Percentiles rank a stretch among this genome's conserved stretches.
These are phyloP conservation scores for Paratrypauchen microcephalus DNA, from an alignment of 2,797 vertebrate genomes.

Conservation along the genomic window DNA sequence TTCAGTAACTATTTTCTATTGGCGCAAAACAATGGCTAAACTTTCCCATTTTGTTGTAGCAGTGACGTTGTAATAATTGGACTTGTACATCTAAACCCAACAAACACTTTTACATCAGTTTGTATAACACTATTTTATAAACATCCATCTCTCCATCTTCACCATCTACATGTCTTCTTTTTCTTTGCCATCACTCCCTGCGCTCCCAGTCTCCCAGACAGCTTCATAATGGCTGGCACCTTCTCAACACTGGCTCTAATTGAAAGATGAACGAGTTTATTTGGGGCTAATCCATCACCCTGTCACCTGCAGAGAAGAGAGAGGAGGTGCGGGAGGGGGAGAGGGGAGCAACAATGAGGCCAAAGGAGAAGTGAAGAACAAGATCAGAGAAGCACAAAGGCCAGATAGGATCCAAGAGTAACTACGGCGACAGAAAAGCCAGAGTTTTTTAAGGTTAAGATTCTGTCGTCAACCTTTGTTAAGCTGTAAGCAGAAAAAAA, in stretches of 20 bases:
- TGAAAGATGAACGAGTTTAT: slow-evolving; percentile 82
- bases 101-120: slow-evolving; percentile 32
- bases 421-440: slow-evolving; percentile 18
- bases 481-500: slow-evolving; percentile 18
- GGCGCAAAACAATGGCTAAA: slow-evolving; percentile 31
- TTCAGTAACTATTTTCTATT: slow-evolving; percentile 8
- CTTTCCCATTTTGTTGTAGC: slow-evolving; percentile 38
- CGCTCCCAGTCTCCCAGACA: slow-evolving; percentile 62
- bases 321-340: slow-evolving; percentile 20
- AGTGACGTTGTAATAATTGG: slow-evolving; percentile 66
- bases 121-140: slow-evolving; percentile 35
- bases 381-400: slow-evolving; percentile 31
- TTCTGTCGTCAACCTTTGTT: slow-evolving; percentile 26
- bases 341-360: slow-evolving; percentile 28
- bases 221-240: slow-evolving; percentile 78
- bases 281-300: slow-evolving; percentile 80
- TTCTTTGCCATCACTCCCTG: slow-evolving; percentile 53
- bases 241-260: slow-evolving; percentile 76
- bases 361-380: slow-evolving; percentile 27
- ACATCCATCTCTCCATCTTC: slow-evolving; percentile 32
- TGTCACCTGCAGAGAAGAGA: slow-evolving; percentile 65
- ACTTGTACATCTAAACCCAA: slow-evolving; percentile 37
- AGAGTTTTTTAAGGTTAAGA: slow-evolving; percentile 23
- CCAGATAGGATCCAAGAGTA: slow-evolving; percentile 28
- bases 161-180: slow-evolving; percentile 23